Conservation (phyloP, 2,113 vertebrate genomes). For the Tympanuchus pallidicinctus region DNA sequence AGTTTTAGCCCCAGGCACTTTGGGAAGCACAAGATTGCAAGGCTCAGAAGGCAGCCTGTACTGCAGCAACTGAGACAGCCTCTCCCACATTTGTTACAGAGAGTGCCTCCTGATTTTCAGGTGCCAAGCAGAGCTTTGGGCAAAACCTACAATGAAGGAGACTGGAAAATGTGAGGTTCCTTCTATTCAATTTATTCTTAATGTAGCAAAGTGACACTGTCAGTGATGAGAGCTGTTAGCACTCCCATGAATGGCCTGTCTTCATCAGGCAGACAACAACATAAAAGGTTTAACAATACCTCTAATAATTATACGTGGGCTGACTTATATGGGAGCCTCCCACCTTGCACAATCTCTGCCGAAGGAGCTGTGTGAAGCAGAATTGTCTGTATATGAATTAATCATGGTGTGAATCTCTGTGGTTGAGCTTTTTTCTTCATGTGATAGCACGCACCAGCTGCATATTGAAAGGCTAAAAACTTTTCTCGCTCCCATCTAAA, state of each 20-base stretch:
- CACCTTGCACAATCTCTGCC: neutral
- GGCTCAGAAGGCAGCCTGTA: neutral
- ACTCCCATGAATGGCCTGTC: neutral
- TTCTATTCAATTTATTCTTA: neutral
- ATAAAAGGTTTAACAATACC: neutral
- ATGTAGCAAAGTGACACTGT: rapidly evolving
- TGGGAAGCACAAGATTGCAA: neutral
- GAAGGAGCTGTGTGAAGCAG: neutral
- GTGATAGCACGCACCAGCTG: neutral
- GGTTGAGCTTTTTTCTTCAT: neutral
- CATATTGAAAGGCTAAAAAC: neutral
- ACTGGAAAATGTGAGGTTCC: neutral
- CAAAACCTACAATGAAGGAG: neutral
- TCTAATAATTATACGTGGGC: neutral
- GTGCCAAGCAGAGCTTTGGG: neutral
- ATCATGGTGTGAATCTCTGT: neutral
- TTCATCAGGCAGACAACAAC: neutral
- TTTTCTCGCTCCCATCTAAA: neutral
- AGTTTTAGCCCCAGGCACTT: neutral
- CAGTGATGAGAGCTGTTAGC: neutral
- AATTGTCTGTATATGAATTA: neutral
- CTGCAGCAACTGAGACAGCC: neutral
- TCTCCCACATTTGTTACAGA: neutral
- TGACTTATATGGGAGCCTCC: neutral
- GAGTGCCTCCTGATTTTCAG: neutral